Evolutionary conservation across 1,140 invertebrate species (phyloP), one percentile per base, ranked within the genome.

Genomic region (Magallana angulata): DNA sequence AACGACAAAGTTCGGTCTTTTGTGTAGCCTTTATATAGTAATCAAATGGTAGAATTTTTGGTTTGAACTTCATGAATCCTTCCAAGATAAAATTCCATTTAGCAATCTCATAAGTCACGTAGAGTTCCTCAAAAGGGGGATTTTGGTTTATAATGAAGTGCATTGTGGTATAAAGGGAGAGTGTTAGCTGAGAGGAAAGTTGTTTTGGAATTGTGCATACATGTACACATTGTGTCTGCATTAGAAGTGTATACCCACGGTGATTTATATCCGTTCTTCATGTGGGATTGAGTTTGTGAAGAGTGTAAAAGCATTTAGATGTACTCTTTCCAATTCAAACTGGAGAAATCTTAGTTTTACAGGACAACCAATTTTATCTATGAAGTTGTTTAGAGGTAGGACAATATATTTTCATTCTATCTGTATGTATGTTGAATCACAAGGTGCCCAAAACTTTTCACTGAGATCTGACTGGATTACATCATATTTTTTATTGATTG

Each of bases 31-130:
- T 76, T 76, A 76, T 30, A 76, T 76, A 76, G 24, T 76, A 30
- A 76, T 76, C 68, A 76, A 76, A 76, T 76, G 24, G 68, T 76
- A 76, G 68, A 76, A 76, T 30, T 76, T 76, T 76, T 76, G 68
- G 68, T 76, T 76, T 76, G 68, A 76, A 76, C 24, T 76, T 76
- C 24, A 30, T 30, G 24, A 76, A 76, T 36, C 68, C 68, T 24
- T 71, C 24, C 18, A 2, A 71, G 68, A 71, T 71, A 71, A 71
- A 71, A 71, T 71, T 71, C 68, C 68, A 71, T 71, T 71, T 71
- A 71, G 68, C 68, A 71, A 71, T 71, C 68, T 71, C 68, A 11
- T 71, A 71, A 71, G 68, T 71, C 68, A 71, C 24, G 68, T 71
- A 71, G 18, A 71, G 36, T 71, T 11, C 68, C 8, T 71, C 68